phyloP scores from a whole-genome alignment of 2,888 invertebrate species.

The Carterocephalus palaemon region DNA sequence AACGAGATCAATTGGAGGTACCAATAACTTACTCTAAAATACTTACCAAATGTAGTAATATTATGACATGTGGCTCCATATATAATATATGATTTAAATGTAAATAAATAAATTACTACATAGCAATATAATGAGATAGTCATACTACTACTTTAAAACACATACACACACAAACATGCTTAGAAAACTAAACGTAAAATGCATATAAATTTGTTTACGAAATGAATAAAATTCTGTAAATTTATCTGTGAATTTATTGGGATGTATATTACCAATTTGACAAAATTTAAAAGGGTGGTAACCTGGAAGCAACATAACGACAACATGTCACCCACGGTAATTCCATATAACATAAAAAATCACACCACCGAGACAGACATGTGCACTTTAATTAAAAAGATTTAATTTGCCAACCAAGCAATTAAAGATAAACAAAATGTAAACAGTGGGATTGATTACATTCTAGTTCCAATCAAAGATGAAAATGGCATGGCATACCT shows the following conservation, averaged over 20 bases:
- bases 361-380: conserved; percentile 69
- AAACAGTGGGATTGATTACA: conserved; percentile 39
- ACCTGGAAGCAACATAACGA: conserved; percentile 77
- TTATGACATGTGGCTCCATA: no score
- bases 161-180: conserved; percentile 67
- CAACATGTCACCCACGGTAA: conserved; percentile 70
- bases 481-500: conserved; percentile 43
- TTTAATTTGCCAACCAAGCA: conserved; percentile 60
- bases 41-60: conserved; percentile 37
- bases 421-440: conserved; percentile 43
- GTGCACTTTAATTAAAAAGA: conserved; percentile 55
- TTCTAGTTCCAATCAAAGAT: conserved; percentile 54
- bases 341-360: conserved; percentile 54
- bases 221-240: conserved; percentile 61
- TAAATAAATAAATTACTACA: no score
- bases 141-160: no score
- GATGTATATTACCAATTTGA: conserved; percentile 35
- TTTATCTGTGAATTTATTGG: conserved; percentile 70
- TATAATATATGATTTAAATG: conserved; percentile 31
- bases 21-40: not conserved
- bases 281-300: conserved; percentile 65
- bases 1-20: not conserved
- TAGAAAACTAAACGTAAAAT: conserved; percentile 59
- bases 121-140: no score
- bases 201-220: conserved; percentile 57